phyloP scores from a whole-genome alignment of 1,140 invertebrate species.

The Microplitis demolitor region DNA sequence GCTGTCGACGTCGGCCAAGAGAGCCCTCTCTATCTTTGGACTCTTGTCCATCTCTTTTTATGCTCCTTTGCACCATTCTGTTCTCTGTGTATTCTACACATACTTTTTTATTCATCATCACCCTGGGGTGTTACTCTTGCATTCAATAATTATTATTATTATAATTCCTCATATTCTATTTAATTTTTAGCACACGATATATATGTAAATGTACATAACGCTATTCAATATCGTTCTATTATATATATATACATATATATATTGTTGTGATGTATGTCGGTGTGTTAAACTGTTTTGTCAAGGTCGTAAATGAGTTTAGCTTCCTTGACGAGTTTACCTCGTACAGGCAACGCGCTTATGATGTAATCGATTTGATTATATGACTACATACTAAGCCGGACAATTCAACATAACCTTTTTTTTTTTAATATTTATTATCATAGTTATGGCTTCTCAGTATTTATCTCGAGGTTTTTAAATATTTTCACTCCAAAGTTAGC shows the following conservation, averaged over 20 bases:
- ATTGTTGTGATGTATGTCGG: too few relatives aligned
- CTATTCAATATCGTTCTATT: not conserved
- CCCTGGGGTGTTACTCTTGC: not conserved
- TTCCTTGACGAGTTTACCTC: not conserved
- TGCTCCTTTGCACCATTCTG: slow-evolving; percentile 22
- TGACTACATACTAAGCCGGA: not conserved
- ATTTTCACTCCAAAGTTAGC: too few relatives aligned
- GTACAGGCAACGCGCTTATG: not conserved
- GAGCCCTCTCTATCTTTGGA: slow-evolving; percentile 32
- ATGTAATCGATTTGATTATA: slow-evolving; percentile 14
- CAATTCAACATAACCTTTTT: slow-evolving; percentile 1
- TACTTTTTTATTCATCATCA: slow-evolving; percentile 21
- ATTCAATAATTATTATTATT: too few relatives aligned
- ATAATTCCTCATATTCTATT: too few relatives aligned
- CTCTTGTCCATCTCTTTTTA: slow-evolving; percentile 17
- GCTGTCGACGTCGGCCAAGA: slow-evolving; percentile 44
- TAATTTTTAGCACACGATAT: not conserved
- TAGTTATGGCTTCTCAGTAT: too few relatives aligned
- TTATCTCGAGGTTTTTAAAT: too few relatives aligned
- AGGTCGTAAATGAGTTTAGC: not conserved
- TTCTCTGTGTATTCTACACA: not conserved
- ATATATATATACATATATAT: not conserved
- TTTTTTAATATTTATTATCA: not conserved
- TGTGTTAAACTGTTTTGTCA: not conserved
- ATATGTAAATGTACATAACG: not conserved